Conservation (phyloP, 2,113 vertebrate genomes). For the Lagopus muta region DNA sequence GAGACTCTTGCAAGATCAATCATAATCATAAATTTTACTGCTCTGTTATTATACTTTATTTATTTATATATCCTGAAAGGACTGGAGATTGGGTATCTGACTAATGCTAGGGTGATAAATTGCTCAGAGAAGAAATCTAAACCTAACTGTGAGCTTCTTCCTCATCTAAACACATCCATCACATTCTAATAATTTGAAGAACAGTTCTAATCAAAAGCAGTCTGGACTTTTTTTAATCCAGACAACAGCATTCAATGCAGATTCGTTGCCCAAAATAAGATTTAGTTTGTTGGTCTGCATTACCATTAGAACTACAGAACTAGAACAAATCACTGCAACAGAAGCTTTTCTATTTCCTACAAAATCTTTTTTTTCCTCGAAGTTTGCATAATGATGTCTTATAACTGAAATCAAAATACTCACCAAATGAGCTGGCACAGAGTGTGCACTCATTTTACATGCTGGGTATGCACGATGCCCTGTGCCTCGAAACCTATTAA, state of each 20-base stretch:
- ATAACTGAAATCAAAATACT: background rate
- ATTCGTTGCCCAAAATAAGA: background rate
- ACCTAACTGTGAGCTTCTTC: background rate
- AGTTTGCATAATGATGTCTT: background rate
- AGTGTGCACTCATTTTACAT: background rate
- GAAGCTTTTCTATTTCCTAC: background rate
- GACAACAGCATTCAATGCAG: background rate
- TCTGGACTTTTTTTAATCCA: background rate
- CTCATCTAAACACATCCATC: conserved; percentile 24
- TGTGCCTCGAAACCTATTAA: background rate
- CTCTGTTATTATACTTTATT: background rate
- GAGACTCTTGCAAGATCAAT: background rate
- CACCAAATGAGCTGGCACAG: background rate
- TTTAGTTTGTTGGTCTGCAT: background rate
- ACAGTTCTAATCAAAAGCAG: background rate
- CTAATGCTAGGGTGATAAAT: conserved; percentile 38
- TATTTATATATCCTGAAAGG: conserved; percentile 19
- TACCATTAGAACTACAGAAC: background rate
- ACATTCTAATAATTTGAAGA: conserved; percentile 1
- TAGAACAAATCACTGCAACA: background rate
- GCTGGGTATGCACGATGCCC: background rate
- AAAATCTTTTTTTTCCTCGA: background rate
- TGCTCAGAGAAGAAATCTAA: conserved; percentile 25
- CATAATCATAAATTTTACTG: conserved; percentile 22
- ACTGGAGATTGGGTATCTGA: conserved; percentile 53